These are phyloP conservation scores for Minunthozetes semirufus DNA, from an alignment of 2,888 invertebrate genomes.

Conservation along the genomic window DNA sequence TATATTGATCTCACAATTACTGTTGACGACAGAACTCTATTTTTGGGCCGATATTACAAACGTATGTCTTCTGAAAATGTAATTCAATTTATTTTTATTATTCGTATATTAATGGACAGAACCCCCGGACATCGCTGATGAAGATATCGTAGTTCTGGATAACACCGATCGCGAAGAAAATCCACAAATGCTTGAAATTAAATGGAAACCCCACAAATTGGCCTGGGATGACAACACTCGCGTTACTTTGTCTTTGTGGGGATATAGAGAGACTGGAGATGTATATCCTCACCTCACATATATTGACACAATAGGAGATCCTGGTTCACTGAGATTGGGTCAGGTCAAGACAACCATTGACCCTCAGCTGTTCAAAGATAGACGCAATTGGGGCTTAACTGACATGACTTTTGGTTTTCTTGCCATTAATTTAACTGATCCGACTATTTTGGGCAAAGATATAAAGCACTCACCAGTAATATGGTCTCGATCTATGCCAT, in stretches of 20 bases:
- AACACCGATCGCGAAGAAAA: constrained; percentile 64
- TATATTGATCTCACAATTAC: constrained; percentile 79
- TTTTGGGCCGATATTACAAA: constrained; percentile 83
- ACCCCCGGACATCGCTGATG: constrained; percentile 77
- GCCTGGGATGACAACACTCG: constrained; percentile 58
- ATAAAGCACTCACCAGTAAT: constrained; percentile 66
- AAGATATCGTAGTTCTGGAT: constrained; percentile 69
- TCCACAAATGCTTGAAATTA: constrained; percentile 67
- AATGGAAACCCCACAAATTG: constrained; percentile 78
- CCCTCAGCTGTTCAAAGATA: constrained; percentile 61
- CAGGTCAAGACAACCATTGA: constrained; percentile 37
- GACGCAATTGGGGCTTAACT: constrained; percentile 58
- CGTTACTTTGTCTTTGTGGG: constrained; percentile 74
- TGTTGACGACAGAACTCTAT: constrained; percentile 70
- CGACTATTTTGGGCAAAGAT: constrained; percentile 57
- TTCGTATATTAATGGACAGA: constrained; percentile 53
- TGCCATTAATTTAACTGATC: constrained; percentile 76
- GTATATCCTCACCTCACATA: constrained; percentile 66
- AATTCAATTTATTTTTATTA: not conserved
- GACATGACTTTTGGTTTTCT: constrained; percentile 79
- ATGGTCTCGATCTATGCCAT: constrained; percentile 85
- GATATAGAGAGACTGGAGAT: constrained; percentile 55
- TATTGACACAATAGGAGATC: constrained; percentile 55
- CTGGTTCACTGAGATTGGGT: constrained; percentile 1
- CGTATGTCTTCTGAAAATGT: constrained; percentile 57